Base-by-base conservation (phyloP, 2,113 vertebrate genomes). In the Oxyura jamaicensis region DNA sequence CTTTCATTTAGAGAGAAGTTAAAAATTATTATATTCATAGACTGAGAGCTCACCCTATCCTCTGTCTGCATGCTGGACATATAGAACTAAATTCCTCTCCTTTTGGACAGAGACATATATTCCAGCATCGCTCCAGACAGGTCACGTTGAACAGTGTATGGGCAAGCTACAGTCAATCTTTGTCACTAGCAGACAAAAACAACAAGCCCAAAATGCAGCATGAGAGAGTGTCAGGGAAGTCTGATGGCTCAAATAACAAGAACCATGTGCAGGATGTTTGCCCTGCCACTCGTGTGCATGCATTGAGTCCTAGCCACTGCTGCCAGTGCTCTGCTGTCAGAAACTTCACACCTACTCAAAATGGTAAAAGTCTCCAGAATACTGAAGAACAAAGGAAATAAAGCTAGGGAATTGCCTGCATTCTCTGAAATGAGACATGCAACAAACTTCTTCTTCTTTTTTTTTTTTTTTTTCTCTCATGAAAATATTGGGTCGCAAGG, bases 261-360 rank as follows among this genome's bases (percentile, higher is more conserved):
- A 55, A 8, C 7, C 0, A 0, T 1, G 3, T 6, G 21, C n/a
- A 39, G 44, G 46, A 69, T 29, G 28, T 63, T 44, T 5, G 4
- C 41, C 50, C 62, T 85, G 67, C 42, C 84, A 83, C 71, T 69
- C 33, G 16, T 16, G 21, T 6, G 52, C 26, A 5, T 65, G 9
- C 15, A 28, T 9, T 11, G 26, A 62, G 18, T 44, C 48, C 69
- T 35, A 29, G 42, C 33, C 36, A 60, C 20, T 67, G 69, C 60
- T 60, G 29, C 0, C 0, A 13, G 7, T 23, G 28, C 12, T 81
- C 42, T 72, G 58, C 53, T 73, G 58, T 76, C 83, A 84, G 58
- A 86, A 78, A 28, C 58, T 48, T 84, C 53, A 76, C 10, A 31
- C 42, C 35, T 39, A 42, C 80, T 66, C 74, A 41, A 80, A 88